Percentiles rank a stretch among this genome's conserved stretches.
Conservation (phyloP, 2,113 vertebrate genomes). For the Vidua macroura region DNA sequence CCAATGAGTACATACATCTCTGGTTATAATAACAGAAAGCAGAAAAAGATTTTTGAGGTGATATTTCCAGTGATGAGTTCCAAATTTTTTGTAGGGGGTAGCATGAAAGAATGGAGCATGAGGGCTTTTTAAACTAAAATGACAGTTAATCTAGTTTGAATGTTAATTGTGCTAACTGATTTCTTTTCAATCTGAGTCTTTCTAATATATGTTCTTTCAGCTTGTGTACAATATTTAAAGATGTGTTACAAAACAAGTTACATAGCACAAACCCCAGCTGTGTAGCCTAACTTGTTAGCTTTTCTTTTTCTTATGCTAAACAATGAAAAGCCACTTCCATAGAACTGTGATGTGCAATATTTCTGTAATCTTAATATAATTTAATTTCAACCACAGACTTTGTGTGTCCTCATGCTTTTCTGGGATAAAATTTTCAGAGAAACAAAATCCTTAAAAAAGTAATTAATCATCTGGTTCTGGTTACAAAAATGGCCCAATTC, state of each 20-base stretch:
- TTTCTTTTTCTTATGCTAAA: slow-evolving; percentile 15
- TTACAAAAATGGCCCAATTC: neutral
- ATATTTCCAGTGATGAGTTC: slow-evolving; percentile 27
- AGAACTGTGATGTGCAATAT: neutral
- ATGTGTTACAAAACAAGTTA: neutral
- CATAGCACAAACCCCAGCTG: neutral
- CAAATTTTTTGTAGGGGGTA: neutral
- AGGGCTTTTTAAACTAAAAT: neutral
- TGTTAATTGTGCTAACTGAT: neutral
- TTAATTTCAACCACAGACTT: slow-evolving; percentile 20
- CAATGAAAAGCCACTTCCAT: slow-evolving; percentile 37
- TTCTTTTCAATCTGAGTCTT: neutral
- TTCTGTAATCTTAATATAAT: slow-evolving; percentile 23
- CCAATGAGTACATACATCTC: neutral
- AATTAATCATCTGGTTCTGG: slow-evolving; percentile 58
- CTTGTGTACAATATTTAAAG: neutral
- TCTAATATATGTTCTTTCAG: neutral
- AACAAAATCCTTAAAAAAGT: slow-evolving; percentile 14
- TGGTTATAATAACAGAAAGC: slow-evolving; percentile 41
- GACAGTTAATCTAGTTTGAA: neutral
- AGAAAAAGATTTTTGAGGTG: slow-evolving; percentile 39
- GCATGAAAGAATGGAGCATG: neutral
- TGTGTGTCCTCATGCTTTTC: neutral
- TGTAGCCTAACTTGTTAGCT: neutral
- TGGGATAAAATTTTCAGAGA: slow-evolving; percentile 27